Evolutionary conservation across 2,888 invertebrate species (phyloP), one percentile per base, ranked within the genome.

Genomic region (Ennomos quercinarius): DNA sequence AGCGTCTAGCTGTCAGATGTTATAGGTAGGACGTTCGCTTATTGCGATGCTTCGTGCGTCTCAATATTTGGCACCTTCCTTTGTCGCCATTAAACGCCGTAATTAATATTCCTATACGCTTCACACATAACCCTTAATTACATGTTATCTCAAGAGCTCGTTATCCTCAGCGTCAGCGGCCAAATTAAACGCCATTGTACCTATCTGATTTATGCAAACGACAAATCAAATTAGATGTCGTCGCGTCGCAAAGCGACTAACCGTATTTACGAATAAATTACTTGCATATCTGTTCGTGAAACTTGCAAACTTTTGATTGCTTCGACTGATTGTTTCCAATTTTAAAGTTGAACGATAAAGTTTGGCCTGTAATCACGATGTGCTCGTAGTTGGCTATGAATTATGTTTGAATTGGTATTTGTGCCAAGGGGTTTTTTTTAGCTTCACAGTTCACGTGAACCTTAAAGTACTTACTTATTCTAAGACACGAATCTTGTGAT

Each of bases 311-410:
- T 65, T 59, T 54, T 57, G 64, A 65, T 62, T 62, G 54, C 47
- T 60, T 52, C 43, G 43, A 42, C 51, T 55, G 64, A 62, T 65
- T 65, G 60, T 60, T 49, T 57, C 55, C 60, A 62, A 65, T 62
- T 60, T 49, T 34, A 55, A 59, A 62, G 56, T 62, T 62, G 36
- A 4, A 13, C 37, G 38, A 10, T 41, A 47, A 57, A 57, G 54
- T 62, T 61, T 1, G 8, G 52, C 57, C 48, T 9, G 45, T 49
- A 63, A 61, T 50, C 56, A 48, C 38, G 54, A 54, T 40, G 10
- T 41, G 40, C 27, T 47, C 36, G 49, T 47, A 43, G 51, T 43
- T 51, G 36, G 8, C 10, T 39, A 51, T 40, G 13, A 43, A 55
- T 42, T 53, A 43, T 46, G 37, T 11, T 10, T n/a, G 40, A 41